Evolutionary conservation across 2,797 vertebrate genomes (phyloP).

Genomic region (Dicrostonyx torquatus): DNA sequence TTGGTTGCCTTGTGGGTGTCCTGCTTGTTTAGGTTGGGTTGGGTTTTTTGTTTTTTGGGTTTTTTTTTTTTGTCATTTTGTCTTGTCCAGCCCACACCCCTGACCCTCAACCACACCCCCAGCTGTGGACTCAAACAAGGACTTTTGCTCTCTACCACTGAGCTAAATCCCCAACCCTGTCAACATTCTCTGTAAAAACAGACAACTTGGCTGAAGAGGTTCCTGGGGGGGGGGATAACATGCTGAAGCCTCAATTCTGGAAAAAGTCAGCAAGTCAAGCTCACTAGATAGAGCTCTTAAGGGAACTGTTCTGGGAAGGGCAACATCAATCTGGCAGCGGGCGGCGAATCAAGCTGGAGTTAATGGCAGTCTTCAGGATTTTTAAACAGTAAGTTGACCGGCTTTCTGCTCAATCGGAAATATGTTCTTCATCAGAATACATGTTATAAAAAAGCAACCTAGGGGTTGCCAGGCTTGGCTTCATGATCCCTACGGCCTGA

Average conservation of each 20-base stretch:
- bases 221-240: background rate
- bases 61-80: background rate
- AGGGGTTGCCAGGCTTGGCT: background rate
- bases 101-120: background rate
- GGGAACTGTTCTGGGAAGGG: background rate
- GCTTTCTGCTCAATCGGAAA: background rate
- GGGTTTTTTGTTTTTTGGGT: background rate
- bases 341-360: background rate
- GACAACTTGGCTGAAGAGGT: background rate
- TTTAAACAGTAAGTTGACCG: background rate
- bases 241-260: background rate
- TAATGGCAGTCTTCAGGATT: background rate
- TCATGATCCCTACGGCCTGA: background rate
- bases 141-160: background rate
- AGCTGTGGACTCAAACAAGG: background rate
- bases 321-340: background rate
- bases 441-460: background rate
- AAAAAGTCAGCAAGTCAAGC: conserved; percentile 26
- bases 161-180: background rate
- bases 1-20: background rate
- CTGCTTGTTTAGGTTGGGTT: background rate
- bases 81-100: background rate
- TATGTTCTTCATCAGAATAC: background rate
- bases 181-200: background rate
- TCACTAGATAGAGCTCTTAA: background rate